These are phyloP conservation scores for Malacosoma neustria DNA, from an alignment of 2,888 invertebrate species.

Conservation along the genomic window DNA sequence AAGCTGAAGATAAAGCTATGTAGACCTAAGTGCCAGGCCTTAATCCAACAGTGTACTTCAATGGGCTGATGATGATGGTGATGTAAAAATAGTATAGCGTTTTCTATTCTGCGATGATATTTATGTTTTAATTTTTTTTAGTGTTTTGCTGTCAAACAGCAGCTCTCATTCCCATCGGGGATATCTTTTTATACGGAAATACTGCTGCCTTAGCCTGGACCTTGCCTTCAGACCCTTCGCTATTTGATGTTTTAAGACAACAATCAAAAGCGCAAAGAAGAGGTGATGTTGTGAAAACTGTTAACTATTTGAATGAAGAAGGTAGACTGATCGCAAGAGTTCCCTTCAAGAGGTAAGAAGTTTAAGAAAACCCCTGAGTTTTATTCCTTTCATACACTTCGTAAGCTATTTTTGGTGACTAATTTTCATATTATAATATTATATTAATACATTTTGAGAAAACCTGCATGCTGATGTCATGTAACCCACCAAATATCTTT, in stretches of 20 bases:
- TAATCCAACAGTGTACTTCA: too few relatives aligned
- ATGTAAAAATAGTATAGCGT: too few relatives aligned
- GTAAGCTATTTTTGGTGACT: background rate
- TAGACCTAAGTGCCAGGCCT: too few relatives aligned
- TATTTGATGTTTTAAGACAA: slow-evolving; percentile 40
- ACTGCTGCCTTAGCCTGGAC: slow-evolving; percentile 86
- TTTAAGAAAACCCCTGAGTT: too few relatives aligned
- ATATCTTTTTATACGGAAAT: slow-evolving; percentile 79
- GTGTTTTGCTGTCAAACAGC: slow-evolving; percentile 79
- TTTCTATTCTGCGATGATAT: too few relatives aligned
- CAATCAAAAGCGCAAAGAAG: slow-evolving; percentile 37
- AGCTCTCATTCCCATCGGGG: slow-evolving; percentile 69
- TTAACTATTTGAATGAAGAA: slow-evolving; percentile 42
- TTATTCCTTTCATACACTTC: background rate
- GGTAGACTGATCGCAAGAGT: slow-evolving; percentile 43
- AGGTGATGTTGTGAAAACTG: slow-evolving; percentile 31
- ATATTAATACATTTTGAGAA: too few relatives aligned
- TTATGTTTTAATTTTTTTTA: too few relatives aligned
- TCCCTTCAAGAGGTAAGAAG: slow-evolving; percentile 46
- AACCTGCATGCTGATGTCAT: too few relatives aligned
- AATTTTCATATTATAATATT: background rate
- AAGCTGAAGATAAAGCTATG: too few relatives aligned
- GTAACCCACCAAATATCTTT: too few relatives aligned
- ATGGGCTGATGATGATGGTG: too few relatives aligned
- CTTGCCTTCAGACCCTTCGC: slow-evolving; percentile 75